Evolutionary conservation across 2,888 invertebrate species (phyloP).

Genomic region (Ophion ventricosus): DNA sequence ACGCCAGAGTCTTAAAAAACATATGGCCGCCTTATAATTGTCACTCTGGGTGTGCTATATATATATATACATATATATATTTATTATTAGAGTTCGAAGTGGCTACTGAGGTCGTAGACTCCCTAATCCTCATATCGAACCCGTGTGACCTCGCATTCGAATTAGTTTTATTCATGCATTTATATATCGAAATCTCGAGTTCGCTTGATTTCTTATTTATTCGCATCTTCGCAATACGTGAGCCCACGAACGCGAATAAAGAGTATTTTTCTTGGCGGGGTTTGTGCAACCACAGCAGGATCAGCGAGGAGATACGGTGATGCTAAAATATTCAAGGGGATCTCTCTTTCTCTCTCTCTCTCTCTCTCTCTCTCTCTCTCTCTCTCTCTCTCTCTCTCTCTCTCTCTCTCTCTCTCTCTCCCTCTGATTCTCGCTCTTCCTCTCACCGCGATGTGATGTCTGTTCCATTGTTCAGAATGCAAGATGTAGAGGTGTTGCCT

Average conservation of each 20-base stretch:
- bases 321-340: constrained; percentile 40
- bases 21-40: too few species aligned
- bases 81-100: too few species aligned
- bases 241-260: constrained; percentile 3
- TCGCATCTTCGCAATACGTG: not conserved
- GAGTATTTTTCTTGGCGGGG: not conserved
- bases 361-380: too few species aligned
- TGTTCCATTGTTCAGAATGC: constrained; percentile 58
- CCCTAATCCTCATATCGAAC: too few species aligned
- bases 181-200: not conserved
- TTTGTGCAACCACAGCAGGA: constrained; percentile 35
- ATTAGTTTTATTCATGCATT: not conserved
- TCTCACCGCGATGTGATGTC: constrained; percentile 12
- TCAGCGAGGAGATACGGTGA: constrained; percentile 19
- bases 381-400: too few species aligned
- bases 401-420: not conserved
- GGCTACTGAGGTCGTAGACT: too few species aligned
- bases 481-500: constrained; percentile 40
- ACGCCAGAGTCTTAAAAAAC: too few species aligned
- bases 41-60: too few species aligned
- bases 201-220: not conserved
- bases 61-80: too few species aligned
- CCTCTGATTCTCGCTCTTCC: not conserved
- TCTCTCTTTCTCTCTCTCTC: not conserved
- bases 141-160: too few species aligned